phyloP scores from a whole-genome alignment of 2,888 invertebrate species.

The Hydriomena furcata region DNA sequence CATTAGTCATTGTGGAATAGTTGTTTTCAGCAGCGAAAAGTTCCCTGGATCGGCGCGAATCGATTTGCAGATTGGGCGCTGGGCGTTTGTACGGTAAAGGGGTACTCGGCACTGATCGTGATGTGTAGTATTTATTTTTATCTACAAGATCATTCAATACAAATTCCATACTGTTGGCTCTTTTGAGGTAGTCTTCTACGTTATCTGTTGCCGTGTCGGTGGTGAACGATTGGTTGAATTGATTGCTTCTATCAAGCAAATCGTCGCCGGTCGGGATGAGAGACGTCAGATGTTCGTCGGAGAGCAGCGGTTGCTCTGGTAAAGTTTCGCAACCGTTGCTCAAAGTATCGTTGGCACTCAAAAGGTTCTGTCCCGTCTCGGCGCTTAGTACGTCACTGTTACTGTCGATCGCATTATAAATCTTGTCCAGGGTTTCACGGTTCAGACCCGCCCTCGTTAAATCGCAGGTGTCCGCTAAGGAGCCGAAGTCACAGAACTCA shows the following conservation, averaged over 20 bases:
- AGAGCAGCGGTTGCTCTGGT: slow-evolving; percentile 65
- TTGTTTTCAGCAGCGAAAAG: slow-evolving; percentile 59
- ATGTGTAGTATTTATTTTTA: slow-evolving; percentile 77
- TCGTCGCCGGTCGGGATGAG: slow-evolving; percentile 70
- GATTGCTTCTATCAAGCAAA: slow-evolving; percentile 57
- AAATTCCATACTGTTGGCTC: slow-evolving; percentile 74
- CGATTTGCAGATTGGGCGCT: slow-evolving; percentile 65
- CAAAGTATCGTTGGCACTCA: slow-evolving; percentile 60
- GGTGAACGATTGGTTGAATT: slow-evolving; percentile 62
- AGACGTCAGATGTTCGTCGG: slow-evolving; percentile 66
- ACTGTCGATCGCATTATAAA: slow-evolving; percentile 85
- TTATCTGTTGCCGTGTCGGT: slow-evolving; percentile 59
- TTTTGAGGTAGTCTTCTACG: slow-evolving; percentile 73
- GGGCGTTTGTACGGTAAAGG: slow-evolving; percentile 83
- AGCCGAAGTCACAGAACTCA: slow-evolving; percentile 88
- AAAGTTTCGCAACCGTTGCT: slow-evolving; percentile 70
- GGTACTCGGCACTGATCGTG: slow-evolving; percentile 88
- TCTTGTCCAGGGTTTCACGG: slow-evolving; percentile 86
- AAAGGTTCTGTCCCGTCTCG: slow-evolving; percentile 53
- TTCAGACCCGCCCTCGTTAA: slow-evolving; percentile 78
- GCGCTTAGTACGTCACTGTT: slow-evolving; percentile 73
- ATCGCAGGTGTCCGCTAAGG: slow-evolving; percentile 83
- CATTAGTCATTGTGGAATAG: slow-evolving; percentile 64
- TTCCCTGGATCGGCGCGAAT: slow-evolving; percentile 66
- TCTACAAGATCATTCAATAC: slow-evolving; percentile 69